Evolutionary conservation across 2,797 vertebrate genomes (phyloP).

Genomic region (Megaceryle alcyon): DNA sequence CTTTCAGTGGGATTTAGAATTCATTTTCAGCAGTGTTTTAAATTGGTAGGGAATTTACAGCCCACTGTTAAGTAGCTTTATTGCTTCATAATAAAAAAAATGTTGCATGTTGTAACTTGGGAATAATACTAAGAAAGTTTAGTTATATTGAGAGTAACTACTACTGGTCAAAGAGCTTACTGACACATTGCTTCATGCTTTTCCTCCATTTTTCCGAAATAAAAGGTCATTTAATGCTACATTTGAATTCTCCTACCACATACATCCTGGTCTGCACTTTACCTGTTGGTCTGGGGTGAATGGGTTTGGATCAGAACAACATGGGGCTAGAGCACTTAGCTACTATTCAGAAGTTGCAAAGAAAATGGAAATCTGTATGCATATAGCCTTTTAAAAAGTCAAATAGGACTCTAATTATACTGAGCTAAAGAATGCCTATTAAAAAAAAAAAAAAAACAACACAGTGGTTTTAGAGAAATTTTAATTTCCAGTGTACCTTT

Average conservation of each 20-base stretch:
- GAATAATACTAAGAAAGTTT: background rate
- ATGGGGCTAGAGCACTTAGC: background rate
- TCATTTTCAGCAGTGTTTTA: background rate
- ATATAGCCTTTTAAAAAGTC: conserved; percentile 72
- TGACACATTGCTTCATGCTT: background rate
- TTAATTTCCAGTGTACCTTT: conserved; percentile 76
- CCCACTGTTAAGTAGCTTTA: background rate
- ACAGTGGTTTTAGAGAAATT: conserved; percentile 65
- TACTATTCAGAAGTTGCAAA: conserved; percentile 40
- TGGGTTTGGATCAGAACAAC: conserved; percentile 14
- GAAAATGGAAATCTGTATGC: conserved; percentile 56
- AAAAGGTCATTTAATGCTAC: background rate
- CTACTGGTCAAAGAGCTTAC: background rate
- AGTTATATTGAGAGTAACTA: background rate
- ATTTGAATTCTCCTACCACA: background rate
- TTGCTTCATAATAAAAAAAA: background rate
- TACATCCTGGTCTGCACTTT: background rate
- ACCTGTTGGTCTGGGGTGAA: conserved; percentile 32
- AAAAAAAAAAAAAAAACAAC: background rate
- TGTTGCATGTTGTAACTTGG: background rate
- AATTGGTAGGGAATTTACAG: background rate
- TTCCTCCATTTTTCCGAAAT: background rate
- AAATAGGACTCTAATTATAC: conserved; percentile 69
- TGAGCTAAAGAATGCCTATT: conserved; percentile 64
- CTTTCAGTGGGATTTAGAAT: background rate